Base-by-base conservation (phyloP, 1,140 invertebrate species). In the Lerema accius region DNA sequence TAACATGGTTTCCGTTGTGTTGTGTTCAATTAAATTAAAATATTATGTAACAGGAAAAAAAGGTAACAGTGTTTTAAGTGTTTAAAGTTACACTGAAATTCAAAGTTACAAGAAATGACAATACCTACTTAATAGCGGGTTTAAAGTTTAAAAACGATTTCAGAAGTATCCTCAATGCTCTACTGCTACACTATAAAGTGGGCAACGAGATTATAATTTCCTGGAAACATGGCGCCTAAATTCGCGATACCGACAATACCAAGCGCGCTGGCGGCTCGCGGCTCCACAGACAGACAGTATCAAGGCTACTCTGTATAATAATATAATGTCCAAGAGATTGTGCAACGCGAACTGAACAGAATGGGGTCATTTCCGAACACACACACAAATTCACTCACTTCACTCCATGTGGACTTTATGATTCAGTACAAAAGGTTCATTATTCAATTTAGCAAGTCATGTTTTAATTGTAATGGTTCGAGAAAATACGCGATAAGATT, bases 301-400 rank as follows among this genome's bases (percentile, higher is more conserved):
- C 51, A 56, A 56, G 51, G 51, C 51, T 56, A 19, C 50, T 53
- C 13, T 13, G 42, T 32, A 32, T 32, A 32, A 7, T 9, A 32
- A 32, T 32, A 56, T 56, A 56, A 28, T 56, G 51, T 56, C 26
- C 61, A 46, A 63, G 61, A 63, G 61, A 63, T 63, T 63, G 61
- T 63, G 61, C 61, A 63, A 63, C 43, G 23, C 50, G 39, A 37
- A 53, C 16, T 16, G 61, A 32, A 17, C n/a, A 45, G 61, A 63
- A 63, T 63, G 61, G 50, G 61, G 61, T 46, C 50, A 63, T 7
- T 63, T 63, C 61, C 61, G 61, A 53, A 51, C 48, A 23, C 17
- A 48, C 26, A 15, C 59, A 17, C 23, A n/a, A 42, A 39, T 26
- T 42, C 26, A 39, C 51, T 9, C 11, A 13, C 26, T 55, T 55